Evolutionary conservation across 2,113 vertebrate genomes (phyloP), one percentile per base, ranked within the genome.

Genomic region (Nerophis ophidion): DNA sequence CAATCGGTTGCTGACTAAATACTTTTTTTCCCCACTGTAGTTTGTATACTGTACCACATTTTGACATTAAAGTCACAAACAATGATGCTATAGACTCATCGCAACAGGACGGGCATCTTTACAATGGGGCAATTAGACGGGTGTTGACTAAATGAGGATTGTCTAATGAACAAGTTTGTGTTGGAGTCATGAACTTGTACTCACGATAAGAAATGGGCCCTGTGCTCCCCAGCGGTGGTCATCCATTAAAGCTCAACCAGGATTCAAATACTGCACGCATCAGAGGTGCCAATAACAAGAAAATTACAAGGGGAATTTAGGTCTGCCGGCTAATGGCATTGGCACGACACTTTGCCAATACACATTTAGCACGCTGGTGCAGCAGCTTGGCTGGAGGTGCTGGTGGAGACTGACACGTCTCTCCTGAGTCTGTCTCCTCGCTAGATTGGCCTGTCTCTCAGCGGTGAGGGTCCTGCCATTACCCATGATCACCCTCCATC

Each of bases 391-490:
- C 92, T 90, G 68, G 87, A 79, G 84, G 91, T 90, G 91, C 89
- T 56, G 61, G 52, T 66, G 58, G 67, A 71, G 69, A 79, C 83
- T 78, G 85, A 88, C 88, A 85, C 83, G 81, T 90, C 84, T 85
- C 88, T 83, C 86, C 84, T 84, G 86, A 80, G 79, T 67, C 80
- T 87, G 83, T 87, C 83, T 74, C 72, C 66, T 56, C 49, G 66
- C 81, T 76, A 82, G 86, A 90, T 89, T 89, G 84, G 87, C 87
- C 91, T 92, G 90, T 91, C 89, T 57, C 57, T 87, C 80, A 87
- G 74, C 73, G 61, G 66, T 65, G 61, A 68, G 56, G 79, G 82
- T 60, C 63, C 76, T 71, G 64, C 81, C 89, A 67, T 83, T 74
- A 74, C 75, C 86, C 87, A 75, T 68, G 60, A 81, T 86, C 81